Evolutionary conservation across 1,140 invertebrate species (phyloP), one percentile per base, ranked within the genome.

Genomic region (Rhagoletis pomonella): DNA sequence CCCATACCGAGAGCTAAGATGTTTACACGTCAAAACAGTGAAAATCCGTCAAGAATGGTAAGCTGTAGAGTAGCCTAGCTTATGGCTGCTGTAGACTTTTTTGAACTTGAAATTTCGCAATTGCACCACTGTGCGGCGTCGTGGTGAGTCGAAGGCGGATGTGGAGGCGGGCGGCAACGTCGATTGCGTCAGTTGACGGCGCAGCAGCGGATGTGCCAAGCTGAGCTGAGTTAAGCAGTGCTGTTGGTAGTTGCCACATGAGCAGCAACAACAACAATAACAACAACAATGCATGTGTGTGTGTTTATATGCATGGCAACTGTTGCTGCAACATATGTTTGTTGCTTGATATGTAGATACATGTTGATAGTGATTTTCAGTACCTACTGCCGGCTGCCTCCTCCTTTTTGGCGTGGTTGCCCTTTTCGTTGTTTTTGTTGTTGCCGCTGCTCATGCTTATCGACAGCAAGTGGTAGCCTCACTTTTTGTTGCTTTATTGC

Each of bases 321-420:
- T n/a, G n/a, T 87, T 77, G 62, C 50, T 87, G 62, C 69, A 81
- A 81, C 73, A 81, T 81, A n/a, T 81, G 73, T 81, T 81, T 77
- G 4, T 67, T 44, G 42, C n/a, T 55, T 58, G 47, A 50, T 81
- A 55, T 55, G n/a, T 81, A 39, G 17, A 62, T 62, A 19, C 1
- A 12, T 39, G 10, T 86, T 19, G 64, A 29, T 29, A 67, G 64
- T 10, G 64, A 39, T 10, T 29, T 67, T 67, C 14, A 12, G 12
- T 14, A 62, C 60, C n/a, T 17, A 17, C 17, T 14, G 7, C 10
- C 60, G 60, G n/a, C n/a, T n/a, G n/a, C n/a, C n/a, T n/a, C n/a
- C n/a, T n/a, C n/a, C n/a, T n/a, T n/a, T 4, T 1, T 62, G 60
- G 1, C 9, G 60, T 6, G 7, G 60, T 14, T 62, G 10, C 60